phyloP scores from a whole-genome alignment of 1,140 invertebrate genomes.

The Drosophila subobscura region DNA sequence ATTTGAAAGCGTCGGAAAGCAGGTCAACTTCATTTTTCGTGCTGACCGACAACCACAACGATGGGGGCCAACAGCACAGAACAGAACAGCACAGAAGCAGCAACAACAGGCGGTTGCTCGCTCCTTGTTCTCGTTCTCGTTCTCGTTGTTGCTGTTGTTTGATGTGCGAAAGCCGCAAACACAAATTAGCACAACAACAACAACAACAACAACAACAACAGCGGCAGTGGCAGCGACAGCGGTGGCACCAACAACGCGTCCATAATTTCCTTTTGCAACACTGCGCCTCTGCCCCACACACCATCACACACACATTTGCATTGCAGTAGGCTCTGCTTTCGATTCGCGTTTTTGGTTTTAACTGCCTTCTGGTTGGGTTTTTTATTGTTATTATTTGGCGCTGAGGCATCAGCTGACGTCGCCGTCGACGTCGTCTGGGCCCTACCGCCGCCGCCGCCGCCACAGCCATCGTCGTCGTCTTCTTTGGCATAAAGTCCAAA shows the following conservation, averaged over 20 bases:
- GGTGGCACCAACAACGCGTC: slow-evolving; percentile 36
- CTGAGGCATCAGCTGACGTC: slow-evolving; percentile 47
- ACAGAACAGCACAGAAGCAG: slow-evolving; percentile 10
- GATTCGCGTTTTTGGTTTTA: slow-evolving; percentile 63
- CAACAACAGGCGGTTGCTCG: slow-evolving; percentile 48
- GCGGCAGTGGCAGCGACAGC: slow-evolving; percentile 3
- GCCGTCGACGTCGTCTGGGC: slow-evolving; percentile 43
- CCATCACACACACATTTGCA: slow-evolving; percentile 9
- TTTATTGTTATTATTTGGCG: slow-evolving; percentile 76
- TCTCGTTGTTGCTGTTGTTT: slow-evolving; percentile 40
- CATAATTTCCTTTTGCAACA: slow-evolving; percentile 78
- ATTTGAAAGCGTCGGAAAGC: slow-evolving; percentile 55
- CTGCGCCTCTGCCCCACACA: slow-evolving; percentile 43
- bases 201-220: slow-evolving; percentile 26
- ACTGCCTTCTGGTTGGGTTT: slow-evolving; percentile 56
- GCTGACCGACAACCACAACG: slow-evolving; percentile 65
- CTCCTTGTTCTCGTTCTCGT: neutral
- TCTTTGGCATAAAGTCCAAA: slow-evolving; percentile 71
- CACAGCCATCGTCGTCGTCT: slow-evolving; percentile 22
- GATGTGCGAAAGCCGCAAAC: slow-evolving; percentile 74
- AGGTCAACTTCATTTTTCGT: slow-evolving; percentile 80
- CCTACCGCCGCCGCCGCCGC: slow-evolving; percentile 39
- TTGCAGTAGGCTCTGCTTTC: slow-evolving; percentile 24
- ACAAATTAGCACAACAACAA: slow-evolving; percentile 73
- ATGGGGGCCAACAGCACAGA: slow-evolving; percentile 3